Evolutionary conservation across 1,140 invertebrate genomes (phyloP).

Genomic region (Drosophila subobscura): DNA sequence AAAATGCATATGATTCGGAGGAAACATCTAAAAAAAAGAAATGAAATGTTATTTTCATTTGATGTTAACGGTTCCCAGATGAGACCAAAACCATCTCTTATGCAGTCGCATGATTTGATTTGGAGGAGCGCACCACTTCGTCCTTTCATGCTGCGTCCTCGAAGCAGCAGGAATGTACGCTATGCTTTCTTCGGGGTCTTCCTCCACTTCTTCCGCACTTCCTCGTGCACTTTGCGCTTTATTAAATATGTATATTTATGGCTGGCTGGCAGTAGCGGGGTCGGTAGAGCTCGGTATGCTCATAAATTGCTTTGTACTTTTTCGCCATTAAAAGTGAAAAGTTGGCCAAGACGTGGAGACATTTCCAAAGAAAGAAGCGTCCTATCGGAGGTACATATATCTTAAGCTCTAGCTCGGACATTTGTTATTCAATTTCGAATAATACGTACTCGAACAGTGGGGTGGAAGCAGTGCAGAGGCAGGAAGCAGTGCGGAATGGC

Average conservation of each 20-base stretch:
- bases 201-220: not conserved
- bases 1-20: no score
- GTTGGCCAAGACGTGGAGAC: constrained; percentile 11
- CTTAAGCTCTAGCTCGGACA: constrained; percentile 23
- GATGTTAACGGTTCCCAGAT: no score
- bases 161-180: not conserved
- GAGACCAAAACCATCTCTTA: constrained; percentile 23
- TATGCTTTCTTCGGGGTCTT: not conserved
- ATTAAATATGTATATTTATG: constrained; percentile 63
- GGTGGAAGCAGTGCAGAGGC: not conserved
- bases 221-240: constrained; percentile 59
- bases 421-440: constrained; percentile 18
- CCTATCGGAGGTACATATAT: no score
- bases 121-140: constrained; percentile 12
- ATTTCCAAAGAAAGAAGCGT: no score
- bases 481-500: not conserved
- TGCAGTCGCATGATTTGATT: constrained; percentile 51
- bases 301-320: constrained; percentile 47
- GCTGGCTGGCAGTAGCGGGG: constrained; percentile 10
- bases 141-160: not conserved
- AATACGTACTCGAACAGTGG: no score
- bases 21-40: no score
- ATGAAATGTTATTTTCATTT: no score
- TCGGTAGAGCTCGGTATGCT: constrained; percentile 20
- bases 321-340: constrained; percentile 37